Evolutionary conservation across 2,113 vertebrate genomes (phyloP).

Genomic region (Sula dactylatra): DNA sequence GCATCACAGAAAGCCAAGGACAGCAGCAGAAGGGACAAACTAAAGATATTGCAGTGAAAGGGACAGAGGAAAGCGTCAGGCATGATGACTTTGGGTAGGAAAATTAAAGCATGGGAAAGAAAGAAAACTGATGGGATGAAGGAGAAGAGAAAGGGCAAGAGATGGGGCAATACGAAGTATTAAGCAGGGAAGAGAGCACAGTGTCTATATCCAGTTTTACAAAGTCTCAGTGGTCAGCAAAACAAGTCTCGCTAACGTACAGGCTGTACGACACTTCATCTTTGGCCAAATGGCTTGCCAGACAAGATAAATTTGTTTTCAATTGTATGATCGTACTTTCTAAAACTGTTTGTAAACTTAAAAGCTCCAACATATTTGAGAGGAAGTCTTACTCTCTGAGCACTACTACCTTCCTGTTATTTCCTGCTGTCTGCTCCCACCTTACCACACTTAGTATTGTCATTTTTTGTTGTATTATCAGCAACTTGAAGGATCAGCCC

Average conservation of each 20-base stretch:
- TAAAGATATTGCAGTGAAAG: not conserved
- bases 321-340: not conserved
- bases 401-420: not conserved
- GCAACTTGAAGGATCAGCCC: not conserved
- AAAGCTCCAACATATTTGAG: not conserved
- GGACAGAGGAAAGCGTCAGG: not conserved
- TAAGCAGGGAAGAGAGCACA: not conserved
- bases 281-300: not conserved
- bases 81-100: not conserved
- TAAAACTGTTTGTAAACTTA: not conserved
- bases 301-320: not conserved
- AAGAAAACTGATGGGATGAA: not conserved
- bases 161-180: not conserved
- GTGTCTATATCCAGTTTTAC: not conserved
- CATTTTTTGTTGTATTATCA: not conserved
- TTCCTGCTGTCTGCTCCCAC: not conserved
- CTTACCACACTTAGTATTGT: not conserved
- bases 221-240: not conserved
- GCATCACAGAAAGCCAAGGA: not conserved
- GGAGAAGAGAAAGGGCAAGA: not conserved
- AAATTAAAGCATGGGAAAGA: not conserved
- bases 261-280: not conserved
- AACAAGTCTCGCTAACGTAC: not conserved
- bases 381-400: not conserved
- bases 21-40: not conserved